Percentiles rank a stretch among this genome's conserved stretches.
These are phyloP conservation scores for Musca vetustissima DNA, from an alignment of 1,140 invertebrate species.

Conservation along the genomic window DNA sequence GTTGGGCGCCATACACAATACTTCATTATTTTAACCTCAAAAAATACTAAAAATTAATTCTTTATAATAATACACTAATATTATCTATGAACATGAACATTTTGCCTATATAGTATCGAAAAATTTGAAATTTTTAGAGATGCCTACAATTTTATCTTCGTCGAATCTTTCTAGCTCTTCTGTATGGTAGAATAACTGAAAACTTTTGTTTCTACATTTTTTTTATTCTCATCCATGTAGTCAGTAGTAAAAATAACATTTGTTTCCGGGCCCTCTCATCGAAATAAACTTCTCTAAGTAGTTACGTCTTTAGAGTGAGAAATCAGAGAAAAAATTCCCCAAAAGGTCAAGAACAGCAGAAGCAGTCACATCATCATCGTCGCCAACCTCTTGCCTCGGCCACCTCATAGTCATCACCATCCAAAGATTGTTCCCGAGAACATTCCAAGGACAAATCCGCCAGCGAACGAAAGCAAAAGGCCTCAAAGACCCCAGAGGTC, in stretches of 20 bases:
- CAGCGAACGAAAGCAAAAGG: too few species aligned
- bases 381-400: too few species aligned
- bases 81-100: constrained; percentile 55
- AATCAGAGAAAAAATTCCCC: constrained; percentile 47
- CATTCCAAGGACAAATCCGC: too few species aligned
- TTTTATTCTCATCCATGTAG: neutral
- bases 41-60: too few species aligned
- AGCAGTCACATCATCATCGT: neutral
- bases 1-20: too few species aligned
- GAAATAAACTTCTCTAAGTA: neutral
- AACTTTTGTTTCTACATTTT: too few species aligned
- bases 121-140: neutral
- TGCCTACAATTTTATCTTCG: neutral
- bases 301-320: neutral
- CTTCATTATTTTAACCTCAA: too few species aligned
- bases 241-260: too few species aligned
- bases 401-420: constrained; percentile 29
- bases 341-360: constrained; percentile 31
- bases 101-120: constrained; percentile 36
- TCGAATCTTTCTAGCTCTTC: neutral
- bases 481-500: constrained; percentile 38
- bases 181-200: too few species aligned
- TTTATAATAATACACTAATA: too few species aligned
- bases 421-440: constrained; percentile 35
- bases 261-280: too few species aligned